phyloP scores from a whole-genome alignment of 2,113 vertebrate species.

The Brienomyrus longianalis region DNA sequence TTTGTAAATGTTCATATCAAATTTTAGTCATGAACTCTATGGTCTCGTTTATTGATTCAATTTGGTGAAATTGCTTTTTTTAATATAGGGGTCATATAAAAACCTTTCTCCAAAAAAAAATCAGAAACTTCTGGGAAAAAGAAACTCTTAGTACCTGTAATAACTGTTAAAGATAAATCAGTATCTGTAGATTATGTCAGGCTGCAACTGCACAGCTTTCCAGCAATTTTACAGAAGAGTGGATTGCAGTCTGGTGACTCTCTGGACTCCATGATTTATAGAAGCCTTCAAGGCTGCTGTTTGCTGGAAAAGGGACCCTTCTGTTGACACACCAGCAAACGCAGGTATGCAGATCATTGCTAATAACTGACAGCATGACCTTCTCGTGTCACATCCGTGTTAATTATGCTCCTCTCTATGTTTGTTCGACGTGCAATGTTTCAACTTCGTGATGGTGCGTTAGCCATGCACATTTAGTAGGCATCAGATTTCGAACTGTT shows the following conservation, averaged over 20 bases:
- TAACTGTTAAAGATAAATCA: slow-evolving; percentile 1
- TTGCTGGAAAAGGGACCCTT: not conserved
- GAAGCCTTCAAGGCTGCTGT: not conserved
- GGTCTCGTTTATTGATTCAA: not conserved
- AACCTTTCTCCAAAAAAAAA: not conserved
- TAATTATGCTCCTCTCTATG: not conserved
- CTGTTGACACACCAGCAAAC: not conserved
- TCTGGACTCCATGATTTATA: not conserved
- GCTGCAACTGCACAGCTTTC: not conserved
- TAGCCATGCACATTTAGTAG: not conserved
- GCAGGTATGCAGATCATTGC: not conserved
- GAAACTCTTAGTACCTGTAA: not conserved
- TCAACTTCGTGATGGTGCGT: not conserved
- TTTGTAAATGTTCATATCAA: not conserved
- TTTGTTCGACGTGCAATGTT: not conserved
- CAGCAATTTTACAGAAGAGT: not conserved
- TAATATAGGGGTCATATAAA: not conserved
- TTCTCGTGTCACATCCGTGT: not conserved
- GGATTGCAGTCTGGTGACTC: not conserved
- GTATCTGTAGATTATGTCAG: not conserved
- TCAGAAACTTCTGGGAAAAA: not conserved
- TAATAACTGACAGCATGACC: not conserved
- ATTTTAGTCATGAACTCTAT: not conserved
- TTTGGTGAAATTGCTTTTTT: not conserved
- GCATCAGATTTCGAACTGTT: not conserved